These are phyloP conservation scores for Gonatopus flavifemur DNA, from an alignment of 1,140 invertebrate species.

Conservation along the genomic window DNA sequence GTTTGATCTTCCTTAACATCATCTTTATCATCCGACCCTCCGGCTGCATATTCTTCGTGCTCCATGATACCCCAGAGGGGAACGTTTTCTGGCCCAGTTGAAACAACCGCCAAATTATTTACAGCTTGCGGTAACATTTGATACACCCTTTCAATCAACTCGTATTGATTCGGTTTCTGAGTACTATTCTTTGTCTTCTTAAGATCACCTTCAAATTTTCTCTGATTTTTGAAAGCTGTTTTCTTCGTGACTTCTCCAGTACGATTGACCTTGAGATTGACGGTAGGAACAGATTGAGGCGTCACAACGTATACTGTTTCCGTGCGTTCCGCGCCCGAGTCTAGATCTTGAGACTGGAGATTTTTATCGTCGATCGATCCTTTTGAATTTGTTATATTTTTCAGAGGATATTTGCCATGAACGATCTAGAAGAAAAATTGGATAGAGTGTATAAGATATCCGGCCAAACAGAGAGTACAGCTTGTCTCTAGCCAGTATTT, in stretches of 20 bases:
- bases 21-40: conserved; percentile 11
- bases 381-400: neutral
- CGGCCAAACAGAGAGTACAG: too few species aligned
- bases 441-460: too few species aligned
- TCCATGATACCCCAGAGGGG: conserved; percentile 56
- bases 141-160: conserved; percentile 48
- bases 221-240: neutral
- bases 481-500: too few species aligned
- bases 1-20: conserved; percentile 21
- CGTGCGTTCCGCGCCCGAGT: conserved; percentile 69
- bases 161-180: conserved; percentile 20
- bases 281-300: conserved; percentile 58
- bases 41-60: conserved; percentile 43
- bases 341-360: conserved; percentile 71
- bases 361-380: conserved; percentile 54
- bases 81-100: conserved; percentile 43
- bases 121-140: conserved; percentile 55
- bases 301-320: conserved; percentile 80
- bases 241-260: conserved; percentile 17
- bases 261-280: neutral
- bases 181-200: neutral
- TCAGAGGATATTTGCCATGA: too few species aligned
- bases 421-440: neutral
- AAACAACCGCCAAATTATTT: conserved; percentile 50
- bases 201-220: neutral